Conservation (phyloP, 2,888 invertebrate genomes). For the Mechanitis messenoides region DNA sequence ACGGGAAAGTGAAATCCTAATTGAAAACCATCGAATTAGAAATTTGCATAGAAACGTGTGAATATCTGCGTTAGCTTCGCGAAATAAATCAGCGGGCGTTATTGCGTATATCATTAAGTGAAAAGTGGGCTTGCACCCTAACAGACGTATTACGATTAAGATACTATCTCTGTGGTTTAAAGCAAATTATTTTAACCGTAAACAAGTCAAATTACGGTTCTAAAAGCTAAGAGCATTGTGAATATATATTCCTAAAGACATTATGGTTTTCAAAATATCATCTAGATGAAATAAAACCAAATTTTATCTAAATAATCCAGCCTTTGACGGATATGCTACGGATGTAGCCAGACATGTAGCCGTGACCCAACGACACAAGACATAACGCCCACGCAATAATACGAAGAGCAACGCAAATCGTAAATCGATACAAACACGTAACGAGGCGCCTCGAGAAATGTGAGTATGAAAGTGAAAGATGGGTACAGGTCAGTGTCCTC, state of each 20-base stretch:
- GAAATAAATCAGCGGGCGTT: conserved; percentile 32
- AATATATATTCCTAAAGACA: conserved; percentile 2
- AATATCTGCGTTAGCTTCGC: conserved; percentile 29
- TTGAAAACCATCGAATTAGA: conserved; percentile 35
- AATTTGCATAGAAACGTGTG: conserved; percentile 36
- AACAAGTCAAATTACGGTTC: conserved; percentile 11
- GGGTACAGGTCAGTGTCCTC: conserved; percentile 9
- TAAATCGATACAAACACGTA: conserved; percentile 50
- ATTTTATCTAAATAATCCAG: not conserved
- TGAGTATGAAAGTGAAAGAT: conserved; percentile 14
- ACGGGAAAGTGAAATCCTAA: conserved; percentile 32
- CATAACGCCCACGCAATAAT: conserved; percentile 42
- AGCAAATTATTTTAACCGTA: conserved; percentile 26
- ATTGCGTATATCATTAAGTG: conserved; percentile 34
- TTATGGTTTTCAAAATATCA: not conserved
- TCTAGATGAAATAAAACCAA: not conserved
- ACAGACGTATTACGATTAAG: conserved; percentile 29
- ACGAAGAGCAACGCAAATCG: conserved; percentile 45
- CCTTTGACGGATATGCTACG: not conserved
- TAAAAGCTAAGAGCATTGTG: not conserved
- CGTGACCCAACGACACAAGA: conserved; percentile 23
- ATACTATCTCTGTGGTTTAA: conserved; percentile 23
- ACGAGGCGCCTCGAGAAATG: conserved; percentile 32
- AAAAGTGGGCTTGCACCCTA: conserved; percentile 26
- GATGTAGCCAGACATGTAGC: not conserved